Percentiles rank a stretch among this genome's conserved stretches.
Conservation (phyloP, 2,888 invertebrate species). For the Onthophagus sagittarius region DNA sequence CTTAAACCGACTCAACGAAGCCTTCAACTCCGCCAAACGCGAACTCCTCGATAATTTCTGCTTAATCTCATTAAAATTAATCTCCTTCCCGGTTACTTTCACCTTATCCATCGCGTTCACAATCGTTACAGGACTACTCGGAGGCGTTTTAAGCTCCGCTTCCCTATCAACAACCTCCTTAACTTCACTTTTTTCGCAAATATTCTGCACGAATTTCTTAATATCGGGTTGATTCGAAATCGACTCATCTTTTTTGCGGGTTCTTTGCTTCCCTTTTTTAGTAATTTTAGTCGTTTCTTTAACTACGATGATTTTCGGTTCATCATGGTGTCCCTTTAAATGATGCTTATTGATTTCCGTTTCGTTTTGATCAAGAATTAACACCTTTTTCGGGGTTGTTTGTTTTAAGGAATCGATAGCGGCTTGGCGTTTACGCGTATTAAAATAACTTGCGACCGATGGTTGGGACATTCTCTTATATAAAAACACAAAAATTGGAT, state of each 20-base stretch:
- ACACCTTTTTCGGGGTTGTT: constrained; percentile 51
- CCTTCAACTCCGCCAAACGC: constrained; percentile 66
- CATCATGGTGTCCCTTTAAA: constrained; percentile 4
- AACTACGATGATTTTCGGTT: not conserved
- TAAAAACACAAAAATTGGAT: constrained; percentile 21
- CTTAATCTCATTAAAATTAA: constrained; percentile 67
- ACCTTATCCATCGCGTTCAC: constrained; percentile 50
- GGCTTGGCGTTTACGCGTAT: constrained; percentile 71
- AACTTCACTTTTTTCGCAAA: constrained; percentile 24
- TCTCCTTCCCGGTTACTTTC: constrained; percentile 55
- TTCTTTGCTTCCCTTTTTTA: constrained; percentile 4
- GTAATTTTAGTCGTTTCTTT: constrained; percentile 16
- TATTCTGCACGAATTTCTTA: constrained; percentile 37
- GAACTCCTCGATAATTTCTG: constrained; percentile 64
- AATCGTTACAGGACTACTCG: constrained; percentile 39
- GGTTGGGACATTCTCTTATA: constrained; percentile 67
- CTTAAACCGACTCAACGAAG: constrained; percentile 63
- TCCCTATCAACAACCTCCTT: constrained; percentile 14
- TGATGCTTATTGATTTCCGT: constrained; percentile 1
- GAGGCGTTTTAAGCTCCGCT: constrained; percentile 34
- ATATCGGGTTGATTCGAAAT: constrained; percentile 31
- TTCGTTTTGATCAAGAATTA: constrained; percentile 40
- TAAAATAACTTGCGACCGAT: constrained; percentile 71
- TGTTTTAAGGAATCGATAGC: constrained; percentile 43
- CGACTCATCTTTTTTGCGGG: not conserved